Base-by-base conservation (phyloP, 2,888 invertebrate genomes). In the Miltochrista miniata region DNA sequence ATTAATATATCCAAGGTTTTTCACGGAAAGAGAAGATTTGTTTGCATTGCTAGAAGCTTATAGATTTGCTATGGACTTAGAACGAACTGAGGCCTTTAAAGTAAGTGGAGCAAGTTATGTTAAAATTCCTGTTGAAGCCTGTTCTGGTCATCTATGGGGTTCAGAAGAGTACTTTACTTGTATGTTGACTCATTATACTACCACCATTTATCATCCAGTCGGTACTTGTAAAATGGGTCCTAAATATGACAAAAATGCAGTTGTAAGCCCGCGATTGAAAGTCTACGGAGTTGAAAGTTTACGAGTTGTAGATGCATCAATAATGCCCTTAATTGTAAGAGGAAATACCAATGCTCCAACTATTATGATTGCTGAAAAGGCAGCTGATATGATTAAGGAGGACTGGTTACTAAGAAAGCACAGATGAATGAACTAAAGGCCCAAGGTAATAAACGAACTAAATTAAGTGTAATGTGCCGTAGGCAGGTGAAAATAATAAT, bases 351-450 rank as follows among this genome's bases (percentile, higher is more conserved):
- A 97, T 77, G 97, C 96, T 0, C 96, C 97, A 0, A 93, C 94
- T 0, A 95, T 97, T 11, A 97, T 97, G 97, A 96, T 97, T 48
- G 97, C 94, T 0, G 97, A 97, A 74, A 96, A 96, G 66, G 96
- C 93, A 0, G 93, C 95, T 1, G 96, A 97, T 81, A 93, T 96
- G 90, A 95, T 96, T 45, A 96, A 96, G 73, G 93, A 95, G 70
- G 87, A 89, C 54, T 87, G 87, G 86, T 56, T 79, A 30, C 38
- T 24, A 24, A 24, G 18, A 24, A 24, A 24, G 5, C 18, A 24
- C 5, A 24, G 2, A 24, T 24, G 18, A 24, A 24, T 24, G 2
- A 24, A 24, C 18, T 24, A 24, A 24, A 5, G 18, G 18, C 5
- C n/a, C n/a, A n/a, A n/a, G n/a, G n/a, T n/a, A 24, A 24, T 4